Base-by-base conservation (phyloP, 2,797 vertebrate genomes). In the Amphiprion clarkii region DNA sequence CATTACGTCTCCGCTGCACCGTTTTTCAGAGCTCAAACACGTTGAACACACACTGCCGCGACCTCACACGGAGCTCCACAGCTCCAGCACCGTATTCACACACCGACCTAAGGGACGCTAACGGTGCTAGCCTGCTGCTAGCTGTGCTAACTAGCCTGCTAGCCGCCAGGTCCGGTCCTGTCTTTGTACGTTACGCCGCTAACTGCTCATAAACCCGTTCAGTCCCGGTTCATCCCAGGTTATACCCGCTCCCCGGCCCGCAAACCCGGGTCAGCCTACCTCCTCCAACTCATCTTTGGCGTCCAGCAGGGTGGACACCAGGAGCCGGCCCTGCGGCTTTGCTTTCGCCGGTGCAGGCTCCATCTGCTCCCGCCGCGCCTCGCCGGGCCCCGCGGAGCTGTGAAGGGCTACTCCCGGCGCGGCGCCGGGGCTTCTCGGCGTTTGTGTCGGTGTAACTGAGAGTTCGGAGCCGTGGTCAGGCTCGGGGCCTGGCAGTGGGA, bases 201-300 rank as follows among this genome's bases (percentile, higher is more conserved):
- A 36, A 36, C 7, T 60, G 62, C 71, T 51, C 29, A 49, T n/a
- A 63, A 39, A 23, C 12, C 13, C 10, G 19, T 7, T 39, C 23
- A 0, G 2, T 7, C 49, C 33, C 12, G 7, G 6, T 10, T 11
- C 3, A 11, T 23, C 19, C 21, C 31, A 16, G 42, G n/a, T 21
- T 9, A 5, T 1, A 0, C 2, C 1, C 1, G 17, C 31, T 16
- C 14, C 2, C 25, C 3, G 40, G 9, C 5, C 40, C 6, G 19
- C 14, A 21, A 25, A 5, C 16, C 25, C 14, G 44, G 67, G 6
- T 29, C 39, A 46, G n/a, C 92, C 89, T 89, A 98, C 97, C 97
- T 98, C 97, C 89, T 98, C 97, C 89, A 98, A 94, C 92, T 98
- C 97, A 91, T 99, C 97, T 92, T 98, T 99, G 68, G 97, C 96